Percentiles rank a stretch among this genome's conserved stretches.
Conservation (phyloP, 2,113 vertebrate species). For the Cebus imitator region DNA sequence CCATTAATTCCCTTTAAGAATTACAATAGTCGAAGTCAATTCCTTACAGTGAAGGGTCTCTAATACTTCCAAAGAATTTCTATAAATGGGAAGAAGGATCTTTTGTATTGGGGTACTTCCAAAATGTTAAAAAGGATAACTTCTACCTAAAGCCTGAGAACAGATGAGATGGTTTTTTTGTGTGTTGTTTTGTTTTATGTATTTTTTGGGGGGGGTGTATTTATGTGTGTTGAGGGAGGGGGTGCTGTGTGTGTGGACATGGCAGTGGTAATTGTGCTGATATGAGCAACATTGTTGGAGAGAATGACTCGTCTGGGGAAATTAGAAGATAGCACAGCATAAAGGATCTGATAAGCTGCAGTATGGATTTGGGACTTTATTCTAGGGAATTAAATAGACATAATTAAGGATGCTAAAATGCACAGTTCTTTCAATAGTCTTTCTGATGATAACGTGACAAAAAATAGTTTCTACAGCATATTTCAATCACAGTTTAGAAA, state of each 20-base stretch:
- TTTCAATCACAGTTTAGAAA: constrained; percentile 39
- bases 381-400: neutral
- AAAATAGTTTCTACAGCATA: constrained; percentile 52
- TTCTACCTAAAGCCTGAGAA: neutral
- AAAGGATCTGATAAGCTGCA: neutral
- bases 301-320: neutral
- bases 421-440: neutral
- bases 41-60: neutral
- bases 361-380: neutral
- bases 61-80: neutral
- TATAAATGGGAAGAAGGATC: neutral
- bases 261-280: neutral
- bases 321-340: too few species aligned
- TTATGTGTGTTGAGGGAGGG: neutral
- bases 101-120: neutral
- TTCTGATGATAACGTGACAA: neutral
- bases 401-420: neutral
- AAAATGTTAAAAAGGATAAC: neutral
- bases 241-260: accelerated
- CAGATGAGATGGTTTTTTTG: neutral
- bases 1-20: neutral
- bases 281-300: neutral
- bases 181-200: neutral
- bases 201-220: neutral
- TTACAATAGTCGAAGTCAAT: neutral